Conservation (phyloP, 2,113 vertebrate species). For the Recurvirostra avosetta region DNA sequence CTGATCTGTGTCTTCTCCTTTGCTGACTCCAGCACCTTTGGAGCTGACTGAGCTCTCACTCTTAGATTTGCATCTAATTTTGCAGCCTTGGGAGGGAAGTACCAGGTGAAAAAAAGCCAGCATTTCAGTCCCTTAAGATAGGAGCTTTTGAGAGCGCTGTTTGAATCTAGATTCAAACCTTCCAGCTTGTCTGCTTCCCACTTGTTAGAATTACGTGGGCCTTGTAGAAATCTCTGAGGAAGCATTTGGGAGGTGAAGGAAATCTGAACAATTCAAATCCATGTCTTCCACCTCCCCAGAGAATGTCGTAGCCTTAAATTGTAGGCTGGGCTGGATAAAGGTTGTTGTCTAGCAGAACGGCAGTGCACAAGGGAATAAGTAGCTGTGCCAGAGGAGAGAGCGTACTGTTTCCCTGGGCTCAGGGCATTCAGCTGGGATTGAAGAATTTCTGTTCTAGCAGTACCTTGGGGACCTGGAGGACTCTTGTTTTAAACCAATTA, state of each 20-base stretch:
- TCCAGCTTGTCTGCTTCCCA: not conserved
- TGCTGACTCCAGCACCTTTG: not conserved
- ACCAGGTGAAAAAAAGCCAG: not conserved
- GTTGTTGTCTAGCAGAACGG: not conserved
- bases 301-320: not conserved
- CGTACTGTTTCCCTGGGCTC: not conserved
- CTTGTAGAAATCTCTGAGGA: not conserved
- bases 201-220: not conserved
- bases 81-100: not conserved
- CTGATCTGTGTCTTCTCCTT: not conserved
- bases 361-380: not conserved
- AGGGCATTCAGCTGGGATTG: not conserved
- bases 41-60: not conserved
- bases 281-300: not conserved
- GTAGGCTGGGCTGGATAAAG: not conserved
- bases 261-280: not conserved
- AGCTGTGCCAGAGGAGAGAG: not conserved
- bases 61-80: not conserved
- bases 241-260: not conserved
- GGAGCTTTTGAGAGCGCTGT: not conserved
- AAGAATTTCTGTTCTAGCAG: not conserved
- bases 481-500: not conserved
- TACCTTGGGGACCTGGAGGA: not conserved
- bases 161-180: not conserved
- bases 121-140: not conserved